Evolutionary conservation across 2,888 invertebrate species (phyloP).

Genomic region (Diaprepes abbreviatus): DNA sequence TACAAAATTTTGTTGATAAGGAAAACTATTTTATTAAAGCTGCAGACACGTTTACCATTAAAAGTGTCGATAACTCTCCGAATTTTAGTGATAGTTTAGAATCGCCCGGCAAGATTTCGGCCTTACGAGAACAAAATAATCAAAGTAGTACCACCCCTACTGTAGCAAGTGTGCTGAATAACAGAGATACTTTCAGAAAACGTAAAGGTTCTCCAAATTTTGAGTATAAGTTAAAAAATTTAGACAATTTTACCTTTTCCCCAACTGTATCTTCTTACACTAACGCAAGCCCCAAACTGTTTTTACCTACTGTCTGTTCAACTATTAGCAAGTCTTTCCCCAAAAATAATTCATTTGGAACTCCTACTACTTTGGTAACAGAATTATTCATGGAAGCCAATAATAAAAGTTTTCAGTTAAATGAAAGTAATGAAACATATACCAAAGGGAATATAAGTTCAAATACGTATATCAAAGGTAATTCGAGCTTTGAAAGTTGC

Average conservation of each 20-base stretch:
- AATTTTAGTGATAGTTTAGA: constrained; percentile 34
- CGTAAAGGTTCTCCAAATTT: constrained; percentile 19
- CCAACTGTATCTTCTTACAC: constrained; percentile 43
- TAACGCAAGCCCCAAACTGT: constrained; percentile 27
- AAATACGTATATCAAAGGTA: constrained; percentile 71
- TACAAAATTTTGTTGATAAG: background rate
- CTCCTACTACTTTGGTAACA: constrained; percentile 16
- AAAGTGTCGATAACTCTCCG: constrained; percentile 16
- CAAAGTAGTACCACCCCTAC: constrained; percentile 13
- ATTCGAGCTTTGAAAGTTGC: constrained; percentile 59
- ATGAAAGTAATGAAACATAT: constrained; percentile 70
- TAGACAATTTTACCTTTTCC: constrained; percentile 51
- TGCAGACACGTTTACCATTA: constrained; percentile 21
- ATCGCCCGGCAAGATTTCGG: constrained; percentile 15
- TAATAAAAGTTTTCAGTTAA: constrained; percentile 48
- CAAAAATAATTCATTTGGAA: constrained; percentile 23
- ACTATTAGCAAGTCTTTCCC: constrained; percentile 27
- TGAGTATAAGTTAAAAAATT: constrained; percentile 43
- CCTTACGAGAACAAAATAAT: constrained; percentile 26
- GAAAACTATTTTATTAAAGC: background rate
- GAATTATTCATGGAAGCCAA: constrained; percentile 2
- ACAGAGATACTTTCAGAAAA: constrained; percentile 7
- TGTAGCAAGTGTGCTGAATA: constrained; percentile 23
- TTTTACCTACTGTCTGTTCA: constrained; percentile 44
- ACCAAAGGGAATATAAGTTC: constrained; percentile 69